phyloP scores from a whole-genome alignment of 1,140 invertebrate species.

The Aphis craccivora region DNA sequence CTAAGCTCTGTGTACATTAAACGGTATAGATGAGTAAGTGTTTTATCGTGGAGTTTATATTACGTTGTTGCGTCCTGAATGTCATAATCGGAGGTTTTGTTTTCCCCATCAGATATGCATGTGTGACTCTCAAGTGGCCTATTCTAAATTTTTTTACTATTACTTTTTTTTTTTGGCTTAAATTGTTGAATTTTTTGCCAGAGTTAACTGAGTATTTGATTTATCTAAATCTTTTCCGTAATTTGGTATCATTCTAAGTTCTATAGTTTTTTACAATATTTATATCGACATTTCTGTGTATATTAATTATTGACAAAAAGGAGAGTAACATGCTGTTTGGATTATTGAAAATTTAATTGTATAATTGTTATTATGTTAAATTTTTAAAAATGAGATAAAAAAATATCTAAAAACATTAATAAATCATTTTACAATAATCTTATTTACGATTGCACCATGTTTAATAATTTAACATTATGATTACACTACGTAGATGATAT shows the following conservation, averaged over 20 bases:
- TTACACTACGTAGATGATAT: too few relatives aligned
- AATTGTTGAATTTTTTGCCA: neutral
- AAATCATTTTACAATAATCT: neutral
- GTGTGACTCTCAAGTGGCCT: neutral
- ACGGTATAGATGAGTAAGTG: neutral
- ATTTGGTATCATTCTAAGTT: neutral
- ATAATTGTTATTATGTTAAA: too few relatives aligned
- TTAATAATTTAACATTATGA: neutral
- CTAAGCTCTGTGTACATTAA: too few relatives aligned
- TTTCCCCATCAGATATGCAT: neutral
- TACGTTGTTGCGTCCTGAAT: too few relatives aligned
- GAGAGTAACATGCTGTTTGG: neutral
- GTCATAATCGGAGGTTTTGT: neutral
- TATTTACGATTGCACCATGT: neutral
- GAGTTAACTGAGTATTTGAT: neutral
- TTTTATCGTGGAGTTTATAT: neutral
- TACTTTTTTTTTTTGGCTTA: neutral
- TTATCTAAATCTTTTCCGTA: neutral
- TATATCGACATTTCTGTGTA: neutral
- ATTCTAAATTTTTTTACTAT: neutral
- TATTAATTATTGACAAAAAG: neutral
- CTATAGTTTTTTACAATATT: neutral
- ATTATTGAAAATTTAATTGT: neutral
- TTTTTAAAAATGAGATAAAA: too few relatives aligned
- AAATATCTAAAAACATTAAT: too few relatives aligned